Evolutionary conservation across 1,140 invertebrate genomes (phyloP).

Genomic region (Drusus annulatus): DNA sequence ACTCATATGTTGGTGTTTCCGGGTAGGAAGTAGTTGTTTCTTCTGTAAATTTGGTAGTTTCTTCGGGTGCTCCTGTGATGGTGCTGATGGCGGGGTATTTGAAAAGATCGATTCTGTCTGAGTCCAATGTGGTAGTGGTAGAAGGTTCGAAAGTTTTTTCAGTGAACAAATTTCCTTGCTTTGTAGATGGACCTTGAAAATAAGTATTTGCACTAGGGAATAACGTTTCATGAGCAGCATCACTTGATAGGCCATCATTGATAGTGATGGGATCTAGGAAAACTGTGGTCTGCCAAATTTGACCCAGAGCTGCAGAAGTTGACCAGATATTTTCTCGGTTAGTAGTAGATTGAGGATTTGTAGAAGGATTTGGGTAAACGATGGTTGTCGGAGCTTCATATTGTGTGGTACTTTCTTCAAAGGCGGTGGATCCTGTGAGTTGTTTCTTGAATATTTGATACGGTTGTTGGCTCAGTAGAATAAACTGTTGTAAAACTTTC

Average conservation of each 20-base stretch:
- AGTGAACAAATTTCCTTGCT: slow-evolving; percentile 31
- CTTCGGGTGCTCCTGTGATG: slow-evolving; percentile 7
- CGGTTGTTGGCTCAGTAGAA: slow-evolving; percentile 52
- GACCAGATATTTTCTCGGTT: slow-evolving; percentile 55
- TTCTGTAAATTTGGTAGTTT: slow-evolving; percentile 54
- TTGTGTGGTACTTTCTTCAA: slow-evolving; percentile 39
- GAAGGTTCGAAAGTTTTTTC: slow-evolving; percentile 20
- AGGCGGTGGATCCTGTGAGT: slow-evolving; percentile 27
- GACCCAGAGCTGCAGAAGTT: slow-evolving; percentile 53
- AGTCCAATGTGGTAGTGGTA: slow-evolving; percentile 13
- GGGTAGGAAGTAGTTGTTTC: slow-evolving; percentile 40
- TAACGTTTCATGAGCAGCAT: slow-evolving; percentile 45
- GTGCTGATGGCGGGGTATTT: slow-evolving; percentile 52
- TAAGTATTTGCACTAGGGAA: slow-evolving; percentile 56
- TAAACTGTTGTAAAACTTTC: slow-evolving; percentile 14
- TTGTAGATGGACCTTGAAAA: slow-evolving; percentile 16
- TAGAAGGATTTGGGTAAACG: slow-evolving; percentile 37
- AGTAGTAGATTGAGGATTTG: slow-evolving; percentile 49
- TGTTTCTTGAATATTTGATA: slow-evolving; percentile 28
- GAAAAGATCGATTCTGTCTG: slow-evolving; percentile 34
- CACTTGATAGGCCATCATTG: slow-evolving; percentile 75
- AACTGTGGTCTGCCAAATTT: slow-evolving; percentile 77
- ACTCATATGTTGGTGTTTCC: slow-evolving; percentile 50
- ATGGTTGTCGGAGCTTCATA: slow-evolving; percentile 43
- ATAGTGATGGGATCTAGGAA: slow-evolving; percentile 80